phyloP scores from a whole-genome alignment of 2,888 invertebrate species.

The Drosophila quasianomalipes region DNA sequence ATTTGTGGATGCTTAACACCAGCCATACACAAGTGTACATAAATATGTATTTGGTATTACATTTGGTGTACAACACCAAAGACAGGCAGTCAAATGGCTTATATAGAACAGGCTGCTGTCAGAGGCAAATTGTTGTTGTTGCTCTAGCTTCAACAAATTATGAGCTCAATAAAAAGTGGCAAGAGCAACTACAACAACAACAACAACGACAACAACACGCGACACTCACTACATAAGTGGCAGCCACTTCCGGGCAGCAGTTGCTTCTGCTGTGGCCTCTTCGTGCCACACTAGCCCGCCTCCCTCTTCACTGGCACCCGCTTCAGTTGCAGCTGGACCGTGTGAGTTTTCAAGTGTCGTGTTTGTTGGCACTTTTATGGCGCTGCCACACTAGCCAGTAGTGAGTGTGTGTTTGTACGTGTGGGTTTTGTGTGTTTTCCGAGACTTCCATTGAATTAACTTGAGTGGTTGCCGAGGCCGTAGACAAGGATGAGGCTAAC shows the following conservation, averaged over 20 bases:
- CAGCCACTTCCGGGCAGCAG: constrained; percentile 57
- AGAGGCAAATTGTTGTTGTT: constrained; percentile 41
- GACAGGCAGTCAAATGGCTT: constrained; percentile 1
- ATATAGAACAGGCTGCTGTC: constrained; percentile 35
- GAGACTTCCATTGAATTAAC: constrained; percentile 66
- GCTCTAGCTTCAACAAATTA: constrained; percentile 64
- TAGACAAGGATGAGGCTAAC: constrained; percentile 8
- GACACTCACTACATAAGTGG: constrained; percentile 58
- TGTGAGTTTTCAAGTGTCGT: constrained; percentile 41
- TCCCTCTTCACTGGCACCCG: neutral
- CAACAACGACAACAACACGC: constrained; percentile 37
- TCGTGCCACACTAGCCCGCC: constrained; percentile 14
- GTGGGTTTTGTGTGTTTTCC: neutral
- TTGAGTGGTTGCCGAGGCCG: constrained; percentile 54
- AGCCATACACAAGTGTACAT: neutral
- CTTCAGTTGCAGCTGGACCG: constrained; percentile 17
- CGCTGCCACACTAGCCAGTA: constrained; percentile 31
- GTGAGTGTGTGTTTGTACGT: constrained; percentile 19
- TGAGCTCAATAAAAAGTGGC: constrained; percentile 65
- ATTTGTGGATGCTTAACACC: constrained; percentile 18
- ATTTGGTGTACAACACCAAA: neutral
- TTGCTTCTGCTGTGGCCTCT: constrained; percentile 30
- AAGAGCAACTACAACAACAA: constrained; percentile 28
- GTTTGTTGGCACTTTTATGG: constrained; percentile 40
- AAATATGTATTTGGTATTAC: neutral